Evolutionary conservation across 2,797 vertebrate genomes (phyloP).

Genomic region (Chloroceryle inda): DNA sequence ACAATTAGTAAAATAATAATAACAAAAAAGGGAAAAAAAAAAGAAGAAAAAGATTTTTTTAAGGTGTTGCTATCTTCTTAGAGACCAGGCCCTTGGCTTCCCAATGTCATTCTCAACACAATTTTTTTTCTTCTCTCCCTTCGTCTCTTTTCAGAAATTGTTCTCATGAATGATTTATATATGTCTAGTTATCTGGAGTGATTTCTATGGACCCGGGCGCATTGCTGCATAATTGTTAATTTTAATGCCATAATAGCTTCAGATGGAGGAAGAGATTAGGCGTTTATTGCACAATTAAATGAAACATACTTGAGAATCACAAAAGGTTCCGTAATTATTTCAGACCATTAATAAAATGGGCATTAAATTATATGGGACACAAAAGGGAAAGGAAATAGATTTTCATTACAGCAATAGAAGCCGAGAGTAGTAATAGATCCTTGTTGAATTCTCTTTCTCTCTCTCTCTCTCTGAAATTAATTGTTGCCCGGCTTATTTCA

Average conservation of each 20-base stretch:
- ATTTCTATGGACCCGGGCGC: constrained; percentile 99
- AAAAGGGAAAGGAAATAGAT: constrained; percentile 99
- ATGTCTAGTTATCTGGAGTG: constrained; percentile 99
- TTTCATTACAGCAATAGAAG: constrained; percentile 99
- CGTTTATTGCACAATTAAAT: constrained; percentile 99
- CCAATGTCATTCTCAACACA: constrained; percentile 97
- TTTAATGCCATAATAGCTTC: constrained; percentile 99
- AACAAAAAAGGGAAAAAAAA: constrained; percentile 85
- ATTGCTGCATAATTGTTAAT: constrained; percentile 99
- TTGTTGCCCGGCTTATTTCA: constrained; percentile 99
- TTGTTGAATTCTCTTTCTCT: constrained; percentile 97
- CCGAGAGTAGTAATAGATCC: constrained; percentile 99
- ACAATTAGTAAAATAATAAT: constrained; percentile 87
- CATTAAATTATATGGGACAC: constrained; percentile 99
- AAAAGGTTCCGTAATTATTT: constrained; percentile 99
- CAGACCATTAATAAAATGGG: constrained; percentile 99
- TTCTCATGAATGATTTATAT: constrained; percentile 99
- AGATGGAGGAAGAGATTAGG: constrained; percentile 99
- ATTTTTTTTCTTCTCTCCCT: constrained; percentile 82
- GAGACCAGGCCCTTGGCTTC: constrained; percentile 92
- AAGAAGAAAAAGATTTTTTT: constrained; percentile 78
- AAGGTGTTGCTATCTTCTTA: constrained; percentile 93
- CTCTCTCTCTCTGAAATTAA: constrained; percentile 98
- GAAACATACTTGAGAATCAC: constrained; percentile 99
- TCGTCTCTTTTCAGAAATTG: constrained; percentile 90